These are phyloP conservation scores for Atherinomorus stipes DNA, from an alignment of 2,113 vertebrate genomes.

Conservation along the genomic window DNA sequence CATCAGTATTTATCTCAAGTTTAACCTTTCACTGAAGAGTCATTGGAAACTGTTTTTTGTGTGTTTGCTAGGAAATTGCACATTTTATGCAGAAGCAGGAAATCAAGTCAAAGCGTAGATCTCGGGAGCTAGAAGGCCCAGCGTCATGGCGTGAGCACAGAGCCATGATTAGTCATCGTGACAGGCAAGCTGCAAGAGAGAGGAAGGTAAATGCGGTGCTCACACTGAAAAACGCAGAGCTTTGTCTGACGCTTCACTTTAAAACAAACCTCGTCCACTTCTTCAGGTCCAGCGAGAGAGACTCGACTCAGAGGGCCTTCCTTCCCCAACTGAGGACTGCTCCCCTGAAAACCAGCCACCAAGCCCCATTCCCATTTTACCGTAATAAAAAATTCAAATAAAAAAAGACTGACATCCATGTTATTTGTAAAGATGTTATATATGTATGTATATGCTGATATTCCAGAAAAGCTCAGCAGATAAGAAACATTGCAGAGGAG, in stretches of 20 bases:
- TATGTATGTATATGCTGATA: not conserved
- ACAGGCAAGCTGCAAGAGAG: slow-evolving; percentile 65
- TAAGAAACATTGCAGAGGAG: slow-evolving; percentile 82
- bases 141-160: slow-evolving; percentile 61
- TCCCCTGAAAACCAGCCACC: slow-evolving; percentile 69
- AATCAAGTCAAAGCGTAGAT: slow-evolving; percentile 75
- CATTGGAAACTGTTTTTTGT: not conserved
- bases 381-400: slow-evolving; percentile 61
- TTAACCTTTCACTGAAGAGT: not conserved
- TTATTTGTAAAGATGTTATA: not conserved
- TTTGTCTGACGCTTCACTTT: not conserved
- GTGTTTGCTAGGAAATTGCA: slow-evolving; percentile 82
- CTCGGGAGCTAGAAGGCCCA: slow-evolving; percentile 69
- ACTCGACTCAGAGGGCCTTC: slow-evolving; percentile 76
- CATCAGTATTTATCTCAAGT: not conserved
- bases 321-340: slow-evolving; percentile 73
- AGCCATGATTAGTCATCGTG: slow-evolving; percentile 59
- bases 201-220: slow-evolving; percentile 62
- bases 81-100: slow-evolving; percentile 86
- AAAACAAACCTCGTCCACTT: not conserved
- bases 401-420: not conserved
- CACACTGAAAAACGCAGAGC: too few species aligned
- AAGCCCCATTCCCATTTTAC: slow-evolving; percentile 46
- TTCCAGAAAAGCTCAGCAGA: slow-evolving; percentile 64
- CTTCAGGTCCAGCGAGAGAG: slow-evolving; percentile 71